Evolutionary conservation across 2,113 vertebrate genomes (phyloP), one percentile per base, ranked within the genome.

Genomic region (Periophthalmus modestus): DNA sequence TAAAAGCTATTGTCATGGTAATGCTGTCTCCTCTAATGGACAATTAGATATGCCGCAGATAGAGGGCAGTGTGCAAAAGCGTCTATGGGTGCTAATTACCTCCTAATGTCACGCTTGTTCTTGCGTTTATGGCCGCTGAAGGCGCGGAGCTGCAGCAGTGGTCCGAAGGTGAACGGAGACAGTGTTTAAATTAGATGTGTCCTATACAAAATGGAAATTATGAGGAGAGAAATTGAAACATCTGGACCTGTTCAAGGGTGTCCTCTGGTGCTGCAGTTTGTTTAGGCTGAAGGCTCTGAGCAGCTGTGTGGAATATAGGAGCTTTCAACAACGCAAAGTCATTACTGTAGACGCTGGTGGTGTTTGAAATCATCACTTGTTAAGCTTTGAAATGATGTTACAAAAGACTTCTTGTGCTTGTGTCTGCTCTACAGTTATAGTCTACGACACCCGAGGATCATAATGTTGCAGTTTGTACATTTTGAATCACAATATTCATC

Each of bases 1-100:
- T 84, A 72, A 83, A 81, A 80, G 86, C 77, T 80, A 80, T 87
- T 90, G 89, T 87, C 82, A 90, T 90, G 88, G 87, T 88, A 86
- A 90, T 91, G 87, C 69, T 79, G 85, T 88, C 88, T 85, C 85
- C 84, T 83, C 90, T 91, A 89, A 92, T 92, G 87, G 87, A 77
- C 88, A 85, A 92, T 93, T 89, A 90, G 90, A 86, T 86, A 88
- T 89, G 88, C 82, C 77, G 74, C 76, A 72, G 87, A 88, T 86
- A 88, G 79, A 75, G 67, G 77, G 72, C 76, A 65, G 81, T 71
- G 73, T 78, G 81, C 78, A 78, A 80, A 83, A 81, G 84, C 76
- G 84, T 90, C 74, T 73, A 71, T 72, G 81, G 85, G 54, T 79
- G 78, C 73, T 88, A 89, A 92, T 90, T 88, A 90, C 78, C 77